A percentile compares a stretch with the other conserved stretches of the same genome.
Evolutionary conservation across 2,888 invertebrate species (phyloP).

Genomic region (Brachylomia viminalis): DNA sequence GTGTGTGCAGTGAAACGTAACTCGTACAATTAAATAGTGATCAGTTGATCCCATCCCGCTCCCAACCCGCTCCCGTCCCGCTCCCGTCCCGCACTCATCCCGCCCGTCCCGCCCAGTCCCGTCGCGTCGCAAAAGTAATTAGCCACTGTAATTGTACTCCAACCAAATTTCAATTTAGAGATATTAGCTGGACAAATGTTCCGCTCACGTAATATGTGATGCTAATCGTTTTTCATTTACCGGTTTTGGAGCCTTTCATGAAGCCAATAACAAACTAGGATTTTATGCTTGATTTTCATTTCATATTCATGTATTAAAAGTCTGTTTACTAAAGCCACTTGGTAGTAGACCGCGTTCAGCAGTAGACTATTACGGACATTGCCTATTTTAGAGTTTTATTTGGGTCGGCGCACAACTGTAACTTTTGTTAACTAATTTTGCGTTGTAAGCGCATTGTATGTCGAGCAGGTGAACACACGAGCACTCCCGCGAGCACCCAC

Average conservation of each 20-base stretch:
- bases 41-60: neutral
- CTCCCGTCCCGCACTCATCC: neutral
- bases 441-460: neutral
- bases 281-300: conserved; percentile 7
- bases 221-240: conserved; percentile 43
- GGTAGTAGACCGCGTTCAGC: neutral
- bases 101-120: neutral
- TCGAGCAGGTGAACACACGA: neutral
- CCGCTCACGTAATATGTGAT: conserved; percentile 30
- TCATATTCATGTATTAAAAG: neutral
- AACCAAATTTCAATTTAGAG: conserved; percentile 53
- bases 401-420: neutral
- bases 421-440: neutral
- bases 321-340: neutral
- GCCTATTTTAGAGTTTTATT: neutral
- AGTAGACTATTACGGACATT: neutral
- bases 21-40: conserved; percentile 30
- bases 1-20: neutral
- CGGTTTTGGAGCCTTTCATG: neutral
- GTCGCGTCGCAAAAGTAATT: conserved; percentile 48
- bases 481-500: neutral
- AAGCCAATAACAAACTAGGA: neutral
- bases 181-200: conserved; percentile 50
- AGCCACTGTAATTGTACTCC: conserved; percentile 44
- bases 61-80: neutral